Evolutionary conservation across 2,797 vertebrate genomes (phyloP), one percentile per base, ranked within the genome.

Genomic region (Bradypodion ventrale): DNA sequence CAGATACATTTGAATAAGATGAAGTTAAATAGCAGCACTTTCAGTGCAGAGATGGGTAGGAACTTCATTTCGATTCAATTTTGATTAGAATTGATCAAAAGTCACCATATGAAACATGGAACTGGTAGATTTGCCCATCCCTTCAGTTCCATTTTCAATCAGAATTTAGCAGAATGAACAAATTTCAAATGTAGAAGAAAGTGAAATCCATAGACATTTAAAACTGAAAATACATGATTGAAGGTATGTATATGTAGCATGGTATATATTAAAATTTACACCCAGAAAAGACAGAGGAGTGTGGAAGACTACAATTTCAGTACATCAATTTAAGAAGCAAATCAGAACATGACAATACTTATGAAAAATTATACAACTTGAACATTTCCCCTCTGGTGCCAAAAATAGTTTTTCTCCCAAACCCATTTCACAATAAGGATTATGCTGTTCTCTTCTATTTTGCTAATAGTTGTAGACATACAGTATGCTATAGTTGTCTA

Each of bases 321-420:
- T 87, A 78, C 12, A 80, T n/a, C 37, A 80, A 81, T 7, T 42
- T 85, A 69, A 66, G 79, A 89, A 74, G 0, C 5, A 0, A 25
- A 35, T 44, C 85, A 27, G 40, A 75, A 52, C n/a, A 80, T 19
- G 21, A 66, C 0, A 87, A 27, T 0, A 35, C 46, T 78, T 70
- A 76, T 21, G 0, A 3, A 44, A 59, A 85, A 88, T 37, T 52
- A 83, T 83, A 87, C 44, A 44, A 35, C 46, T 84, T 32, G 66
- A 82, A 19, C 29, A 81, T 21, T 19, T 35, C 66, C 73, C 62
- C 0, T 15, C 69, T 63, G 79, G 29, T 0, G 0, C 35, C 59
- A 84, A 65, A 1, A 56, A 44, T 42, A 1, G 0, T 42, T 70
- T 52, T 81, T 35, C 23, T 44, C 27, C 21, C 32, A 12, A 29